A percentile compares a stretch with the other conserved stretches of the same genome.
Evolutionary conservation across 2,888 invertebrate genomes (phyloP).

Genomic region (Andrena flavipes): DNA sequence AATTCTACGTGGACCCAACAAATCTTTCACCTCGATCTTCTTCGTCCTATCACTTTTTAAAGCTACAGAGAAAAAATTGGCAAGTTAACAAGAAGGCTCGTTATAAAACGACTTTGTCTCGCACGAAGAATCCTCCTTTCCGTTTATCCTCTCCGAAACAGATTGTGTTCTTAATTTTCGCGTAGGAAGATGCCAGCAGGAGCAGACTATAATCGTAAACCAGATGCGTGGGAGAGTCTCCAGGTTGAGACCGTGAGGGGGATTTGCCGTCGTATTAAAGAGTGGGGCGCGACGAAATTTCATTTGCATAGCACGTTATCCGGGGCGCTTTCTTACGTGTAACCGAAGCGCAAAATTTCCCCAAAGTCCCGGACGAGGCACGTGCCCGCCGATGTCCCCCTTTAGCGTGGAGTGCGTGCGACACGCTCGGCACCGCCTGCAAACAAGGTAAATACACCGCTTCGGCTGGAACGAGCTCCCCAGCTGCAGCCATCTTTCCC

Average conservation of each 20-base stretch:
- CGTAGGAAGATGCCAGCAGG: background rate
- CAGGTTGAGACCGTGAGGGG: background rate
- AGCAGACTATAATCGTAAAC: background rate
- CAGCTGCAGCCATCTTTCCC: constrained; percentile 17
- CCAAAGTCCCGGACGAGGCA: background rate
- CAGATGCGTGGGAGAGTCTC: background rate
- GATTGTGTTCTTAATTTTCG: too few species aligned
- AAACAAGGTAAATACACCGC: constrained; percentile 17
- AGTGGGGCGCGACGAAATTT: constrained; percentile 18
- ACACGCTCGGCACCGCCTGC: background rate
- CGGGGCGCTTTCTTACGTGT: background rate
- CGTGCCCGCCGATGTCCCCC: background rate
- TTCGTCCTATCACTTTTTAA: too few species aligned
- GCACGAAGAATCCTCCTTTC: too few species aligned
- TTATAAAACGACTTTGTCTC: too few species aligned
- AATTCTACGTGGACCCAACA: too few species aligned
- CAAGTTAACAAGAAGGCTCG: too few species aligned
- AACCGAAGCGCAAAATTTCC: constrained; percentile 8
- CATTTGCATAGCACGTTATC: constrained; percentile 14
- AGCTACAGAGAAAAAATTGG: too few species aligned
- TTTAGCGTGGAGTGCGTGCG: constrained; percentile 9
- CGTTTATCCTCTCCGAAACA: too few species aligned
- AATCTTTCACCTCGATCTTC: too few species aligned
- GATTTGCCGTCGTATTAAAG: background rate
- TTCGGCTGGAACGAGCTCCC: background rate